phyloP scores from a whole-genome alignment of 2,797 vertebrate genomes.

The Geotria australis region DNA sequence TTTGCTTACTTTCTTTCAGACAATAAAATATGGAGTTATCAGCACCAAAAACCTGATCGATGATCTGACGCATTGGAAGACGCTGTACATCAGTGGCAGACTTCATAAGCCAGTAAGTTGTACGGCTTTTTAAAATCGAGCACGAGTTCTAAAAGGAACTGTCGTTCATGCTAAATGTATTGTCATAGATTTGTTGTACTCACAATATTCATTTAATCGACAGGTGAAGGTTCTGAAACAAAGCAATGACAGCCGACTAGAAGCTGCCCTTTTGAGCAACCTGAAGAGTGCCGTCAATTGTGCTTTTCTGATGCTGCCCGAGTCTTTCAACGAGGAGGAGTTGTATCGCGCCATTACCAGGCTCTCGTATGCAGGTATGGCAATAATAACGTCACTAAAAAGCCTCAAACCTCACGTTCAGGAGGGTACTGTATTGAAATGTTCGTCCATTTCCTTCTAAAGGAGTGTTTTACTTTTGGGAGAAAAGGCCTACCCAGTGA shows the following conservation, averaged over 20 bases:
- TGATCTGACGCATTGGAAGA: not conserved
- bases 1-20: not conserved
- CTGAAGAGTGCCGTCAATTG: not conserved
- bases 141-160: not conserved
- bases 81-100: not conserved
- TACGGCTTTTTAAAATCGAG: not conserved
- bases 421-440: no score
- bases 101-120: not conserved
- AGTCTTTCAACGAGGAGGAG: not conserved
- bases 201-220: not conserved
- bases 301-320: not conserved
- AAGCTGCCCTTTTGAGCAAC: not conserved
- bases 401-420: no score
- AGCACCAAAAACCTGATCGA: not conserved
- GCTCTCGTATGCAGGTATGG: not conserved
- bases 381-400: no score
- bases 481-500: no score
- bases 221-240: not conserved
- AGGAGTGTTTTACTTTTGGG: no score
- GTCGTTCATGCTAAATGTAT: not conserved
- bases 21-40: not conserved
- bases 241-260: not conserved
- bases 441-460: no score
- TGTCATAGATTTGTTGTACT: not conserved
- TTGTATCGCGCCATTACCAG: not conserved